These are phyloP conservation scores for Gambusia holbrooki DNA, from an alignment of 2,113 vertebrate genomes.

Conservation along the genomic window DNA sequence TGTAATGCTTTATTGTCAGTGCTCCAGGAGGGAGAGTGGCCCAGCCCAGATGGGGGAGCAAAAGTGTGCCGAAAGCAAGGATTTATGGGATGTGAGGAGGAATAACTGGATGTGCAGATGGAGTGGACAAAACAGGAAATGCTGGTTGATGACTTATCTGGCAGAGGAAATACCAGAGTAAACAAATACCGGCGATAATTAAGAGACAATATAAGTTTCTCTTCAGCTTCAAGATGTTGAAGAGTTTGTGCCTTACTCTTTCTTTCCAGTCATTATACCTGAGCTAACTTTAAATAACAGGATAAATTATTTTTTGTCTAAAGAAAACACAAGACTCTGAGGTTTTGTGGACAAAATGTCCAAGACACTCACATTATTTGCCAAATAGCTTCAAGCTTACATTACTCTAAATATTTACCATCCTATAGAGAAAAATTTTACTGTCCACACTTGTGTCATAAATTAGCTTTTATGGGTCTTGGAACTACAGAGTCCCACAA, in stretches of 20 bases:
- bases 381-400: too few species aligned
- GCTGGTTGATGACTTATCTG: conserved; percentile 42
- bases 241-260: not conserved
- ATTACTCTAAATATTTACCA: too few species aligned
- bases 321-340: not conserved
- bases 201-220: not conserved
- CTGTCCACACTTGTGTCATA: too few species aligned
- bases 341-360: too few species aligned
- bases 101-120: conserved; percentile 53
- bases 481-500: too few species aligned
- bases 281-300: not conserved
- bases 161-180: conserved; percentile 17
- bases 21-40: conserved; percentile 82
- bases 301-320: not conserved
- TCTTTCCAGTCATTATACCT: not conserved
- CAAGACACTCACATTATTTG: too few species aligned
- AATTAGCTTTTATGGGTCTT: too few species aligned
- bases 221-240: not conserved
- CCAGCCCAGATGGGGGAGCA: conserved; percentile 68
- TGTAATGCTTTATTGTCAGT: conserved; percentile 86
- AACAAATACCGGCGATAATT: not conserved
- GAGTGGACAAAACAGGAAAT: conserved; percentile 61
- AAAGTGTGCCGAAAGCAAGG: conserved; percentile 75
- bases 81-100: conserved; percentile 78
- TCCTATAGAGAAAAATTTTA: too few species aligned